Percentiles rank a stretch among this genome's conserved stretches.
Evolutionary conservation across 2,113 vertebrate species (phyloP).

Genomic region (Neoarius graeffei): DNA sequence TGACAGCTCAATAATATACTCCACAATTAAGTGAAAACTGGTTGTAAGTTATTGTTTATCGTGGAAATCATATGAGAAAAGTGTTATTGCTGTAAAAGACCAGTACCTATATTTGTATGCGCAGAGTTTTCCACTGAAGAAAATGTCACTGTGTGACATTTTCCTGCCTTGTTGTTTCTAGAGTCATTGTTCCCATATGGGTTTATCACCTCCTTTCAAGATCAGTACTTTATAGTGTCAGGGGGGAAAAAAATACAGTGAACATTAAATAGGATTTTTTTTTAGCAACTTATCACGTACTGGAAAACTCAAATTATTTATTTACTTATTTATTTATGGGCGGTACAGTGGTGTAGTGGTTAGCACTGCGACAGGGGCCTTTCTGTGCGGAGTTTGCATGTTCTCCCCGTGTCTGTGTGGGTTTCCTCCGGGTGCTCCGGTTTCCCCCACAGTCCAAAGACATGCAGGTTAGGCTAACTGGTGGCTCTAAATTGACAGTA

Average conservation of each 20-base stretch:
- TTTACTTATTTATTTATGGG: not conserved
- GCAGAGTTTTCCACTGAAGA: not conserved
- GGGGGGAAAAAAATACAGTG: not conserved
- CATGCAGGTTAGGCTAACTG: no score
- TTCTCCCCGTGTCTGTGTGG: no score
- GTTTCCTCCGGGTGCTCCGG: no score
- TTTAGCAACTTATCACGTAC: slow-evolving; percentile 31
- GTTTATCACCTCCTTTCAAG: slow-evolving; percentile 20
- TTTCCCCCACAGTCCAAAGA: no score
- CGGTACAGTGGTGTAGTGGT: no score
- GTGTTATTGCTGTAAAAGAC: not conserved
- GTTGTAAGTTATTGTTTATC: not conserved
- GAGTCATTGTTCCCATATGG: slow-evolving; percentile 18
- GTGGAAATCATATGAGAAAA: not conserved
- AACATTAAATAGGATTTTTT: slow-evolving; percentile 18
- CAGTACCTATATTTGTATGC: not conserved
- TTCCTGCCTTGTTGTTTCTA: slow-evolving; percentile 10
- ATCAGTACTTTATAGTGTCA: slow-evolving; percentile 30
- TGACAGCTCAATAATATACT: not conserved
- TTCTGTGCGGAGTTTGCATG: no score
- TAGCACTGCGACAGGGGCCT: no score
- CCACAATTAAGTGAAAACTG: not conserved
- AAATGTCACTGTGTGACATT: slow-evolving; percentile 15
- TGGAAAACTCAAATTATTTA: slow-evolving; percentile 11
- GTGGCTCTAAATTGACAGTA: no score